Evolutionary conservation across 2,888 invertebrate genomes (phyloP).

Genomic region (Philaethria dido): DNA sequence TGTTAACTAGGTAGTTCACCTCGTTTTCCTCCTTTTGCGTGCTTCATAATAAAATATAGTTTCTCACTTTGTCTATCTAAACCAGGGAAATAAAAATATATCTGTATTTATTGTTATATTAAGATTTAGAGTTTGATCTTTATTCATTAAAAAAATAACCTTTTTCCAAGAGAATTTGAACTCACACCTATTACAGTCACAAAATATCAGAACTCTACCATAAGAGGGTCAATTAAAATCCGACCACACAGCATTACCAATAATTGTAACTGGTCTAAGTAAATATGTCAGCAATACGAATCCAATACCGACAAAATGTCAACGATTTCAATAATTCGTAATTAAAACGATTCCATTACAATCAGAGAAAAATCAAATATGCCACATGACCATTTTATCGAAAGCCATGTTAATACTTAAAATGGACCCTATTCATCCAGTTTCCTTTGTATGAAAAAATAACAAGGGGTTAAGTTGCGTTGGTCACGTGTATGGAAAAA

Average conservation of each 20-base stretch:
- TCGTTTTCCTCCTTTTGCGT: no score
- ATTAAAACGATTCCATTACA: constrained; percentile 24
- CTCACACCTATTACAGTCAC: background rate
- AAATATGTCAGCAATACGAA: constrained; percentile 9
- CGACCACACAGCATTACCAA: background rate
- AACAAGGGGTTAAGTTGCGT: constrained; percentile 4
- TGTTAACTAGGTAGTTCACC: no score
- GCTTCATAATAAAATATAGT: no score
- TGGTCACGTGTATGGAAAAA: constrained; percentile 15
- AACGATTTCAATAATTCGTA: constrained; percentile 13
- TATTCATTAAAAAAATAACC: no score
- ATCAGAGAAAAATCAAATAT: constrained; percentile 23
- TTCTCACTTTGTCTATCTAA: no score
- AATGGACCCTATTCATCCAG: background rate
- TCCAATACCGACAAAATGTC: constrained; percentile 7
- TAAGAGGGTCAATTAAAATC: background rate
- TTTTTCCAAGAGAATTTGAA: no score
- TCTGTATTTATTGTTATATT: no score
- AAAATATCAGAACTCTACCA: background rate
- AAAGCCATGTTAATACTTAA: background rate
- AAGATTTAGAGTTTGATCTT: no score
- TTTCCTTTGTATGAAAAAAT: background rate
- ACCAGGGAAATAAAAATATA: no score
- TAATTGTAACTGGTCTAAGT: background rate
- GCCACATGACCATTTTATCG: constrained; percentile 11